phyloP scores from a whole-genome alignment of 2,113 vertebrate genomes.

The Pelusios castaneus region DNA sequence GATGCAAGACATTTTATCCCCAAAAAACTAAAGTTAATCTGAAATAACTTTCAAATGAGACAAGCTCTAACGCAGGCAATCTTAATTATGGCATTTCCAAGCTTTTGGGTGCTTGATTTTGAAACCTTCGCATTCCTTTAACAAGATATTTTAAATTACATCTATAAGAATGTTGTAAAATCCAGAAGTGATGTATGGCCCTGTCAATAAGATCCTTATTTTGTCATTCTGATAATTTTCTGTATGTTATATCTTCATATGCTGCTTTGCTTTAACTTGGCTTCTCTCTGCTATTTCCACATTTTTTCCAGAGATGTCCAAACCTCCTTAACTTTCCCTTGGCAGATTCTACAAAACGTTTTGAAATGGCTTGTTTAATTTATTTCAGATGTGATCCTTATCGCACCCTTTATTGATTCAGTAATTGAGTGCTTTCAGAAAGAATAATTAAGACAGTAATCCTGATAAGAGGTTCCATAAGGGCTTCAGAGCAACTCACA shows the following conservation, averaged over 20 bases:
- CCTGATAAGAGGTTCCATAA: fast-evolving
- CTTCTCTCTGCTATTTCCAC: neutral
- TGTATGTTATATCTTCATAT: neutral
- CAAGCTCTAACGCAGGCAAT: fast-evolving
- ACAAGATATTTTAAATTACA: neutral
- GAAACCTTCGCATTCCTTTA: neutral
- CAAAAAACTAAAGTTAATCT: neutral
- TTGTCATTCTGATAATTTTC: neutral
- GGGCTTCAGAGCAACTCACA: neutral
- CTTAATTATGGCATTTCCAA: neutral
- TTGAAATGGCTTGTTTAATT: neutral
- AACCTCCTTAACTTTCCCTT: neutral
- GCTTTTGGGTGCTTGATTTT: too few relatives aligned
- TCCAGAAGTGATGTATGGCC: neutral
- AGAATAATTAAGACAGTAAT: neutral
- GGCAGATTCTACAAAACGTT: neutral
- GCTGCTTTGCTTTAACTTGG: neutral
- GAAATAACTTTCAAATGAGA: neutral
- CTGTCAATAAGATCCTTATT: neutral
- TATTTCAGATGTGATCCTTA: neutral
- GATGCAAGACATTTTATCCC: neutral
- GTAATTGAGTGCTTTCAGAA: neutral
- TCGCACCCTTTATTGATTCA: neutral
- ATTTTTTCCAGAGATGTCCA: neutral
- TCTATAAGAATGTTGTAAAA: neutral